These are phyloP conservation scores for Synergus umbraculus DNA, from an alignment of 2,888 invertebrate species.

Conservation along the genomic window DNA sequence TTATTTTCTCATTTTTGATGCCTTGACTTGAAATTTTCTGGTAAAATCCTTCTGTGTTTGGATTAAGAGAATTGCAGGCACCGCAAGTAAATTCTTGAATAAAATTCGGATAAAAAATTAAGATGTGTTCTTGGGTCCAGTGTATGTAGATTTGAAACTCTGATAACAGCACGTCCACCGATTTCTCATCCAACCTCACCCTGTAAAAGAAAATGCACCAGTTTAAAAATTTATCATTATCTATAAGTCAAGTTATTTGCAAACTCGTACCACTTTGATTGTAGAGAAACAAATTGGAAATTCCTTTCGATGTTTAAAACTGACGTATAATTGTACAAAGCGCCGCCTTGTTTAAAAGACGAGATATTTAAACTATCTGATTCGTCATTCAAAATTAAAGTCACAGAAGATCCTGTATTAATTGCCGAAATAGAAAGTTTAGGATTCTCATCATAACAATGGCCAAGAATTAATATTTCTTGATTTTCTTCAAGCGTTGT, in stretches of 20 bases:
- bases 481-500: constrained; percentile 58
- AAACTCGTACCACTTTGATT: constrained; percentile 67
- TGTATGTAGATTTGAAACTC: constrained; percentile 70
- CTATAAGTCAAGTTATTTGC: constrained; percentile 20
- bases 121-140: constrained; percentile 71
- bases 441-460: constrained; percentile 71
- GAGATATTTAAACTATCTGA: constrained; percentile 66
- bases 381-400: constrained; percentile 67
- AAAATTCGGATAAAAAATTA: constrained; percentile 72
- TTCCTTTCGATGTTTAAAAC: constrained; percentile 63
- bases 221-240: neutral
- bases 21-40: neutral
- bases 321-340: constrained; percentile 68
- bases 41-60: constrained; percentile 5
- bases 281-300: constrained; percentile 65
- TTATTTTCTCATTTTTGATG: neutral
- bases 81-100: constrained; percentile 73
- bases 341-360: constrained; percentile 62
- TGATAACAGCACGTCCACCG: constrained; percentile 66
- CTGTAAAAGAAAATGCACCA: constrained; percentile 56
- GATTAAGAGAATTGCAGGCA: constrained; percentile 62
- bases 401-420: constrained; percentile 60
- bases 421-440: constrained; percentile 67
- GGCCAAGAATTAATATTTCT: constrained; percentile 69
- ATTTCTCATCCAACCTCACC: constrained; percentile 63